Conservation (phyloP, 2,888 invertebrate species). For the Eugnorisma glareosa region DNA sequence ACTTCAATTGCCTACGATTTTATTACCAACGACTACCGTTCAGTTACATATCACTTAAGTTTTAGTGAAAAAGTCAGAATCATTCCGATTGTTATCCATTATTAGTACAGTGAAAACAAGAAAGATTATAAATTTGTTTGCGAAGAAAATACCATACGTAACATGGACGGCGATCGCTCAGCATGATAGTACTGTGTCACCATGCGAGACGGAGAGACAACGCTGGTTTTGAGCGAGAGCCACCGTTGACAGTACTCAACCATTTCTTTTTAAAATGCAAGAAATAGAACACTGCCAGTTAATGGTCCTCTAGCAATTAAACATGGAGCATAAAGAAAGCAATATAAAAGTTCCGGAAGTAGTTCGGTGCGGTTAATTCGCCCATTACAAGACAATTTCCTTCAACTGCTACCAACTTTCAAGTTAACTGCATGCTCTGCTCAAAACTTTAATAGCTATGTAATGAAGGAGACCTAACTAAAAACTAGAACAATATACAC, state of each 20-base stretch:
- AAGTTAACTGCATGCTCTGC: constrained; percentile 51
- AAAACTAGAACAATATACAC: constrained; percentile 20
- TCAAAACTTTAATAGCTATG: constrained; percentile 46
- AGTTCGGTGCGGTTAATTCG: constrained; percentile 33
- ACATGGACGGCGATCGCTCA: too few relatives aligned
- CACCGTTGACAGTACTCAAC: neutral
- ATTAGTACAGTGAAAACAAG: neutral
- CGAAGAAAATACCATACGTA: neutral
- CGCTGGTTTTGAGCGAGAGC: neutral
- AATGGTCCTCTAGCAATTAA: neutral
- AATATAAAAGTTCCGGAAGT: constrained; percentile 31
- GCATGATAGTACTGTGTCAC: neutral
- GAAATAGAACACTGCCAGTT: neutral
- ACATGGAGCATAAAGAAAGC: constrained; percentile 12
- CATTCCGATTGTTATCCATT: neutral
- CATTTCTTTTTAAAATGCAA: neutral
- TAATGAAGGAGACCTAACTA: constrained; percentile 22
- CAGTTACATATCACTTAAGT: neutral
- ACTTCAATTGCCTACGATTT: neutral
- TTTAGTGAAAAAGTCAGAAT: neutral
- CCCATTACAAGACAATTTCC: constrained; percentile 55
- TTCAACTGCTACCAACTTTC: constrained; percentile 32
- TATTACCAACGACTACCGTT: neutral
- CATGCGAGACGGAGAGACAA: neutral
- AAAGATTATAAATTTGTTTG: neutral